Percentiles rank a stretch among this genome's conserved stretches.
Conservation (phyloP, 2,113 vertebrate species). For the Gallinago undulata region DNA sequence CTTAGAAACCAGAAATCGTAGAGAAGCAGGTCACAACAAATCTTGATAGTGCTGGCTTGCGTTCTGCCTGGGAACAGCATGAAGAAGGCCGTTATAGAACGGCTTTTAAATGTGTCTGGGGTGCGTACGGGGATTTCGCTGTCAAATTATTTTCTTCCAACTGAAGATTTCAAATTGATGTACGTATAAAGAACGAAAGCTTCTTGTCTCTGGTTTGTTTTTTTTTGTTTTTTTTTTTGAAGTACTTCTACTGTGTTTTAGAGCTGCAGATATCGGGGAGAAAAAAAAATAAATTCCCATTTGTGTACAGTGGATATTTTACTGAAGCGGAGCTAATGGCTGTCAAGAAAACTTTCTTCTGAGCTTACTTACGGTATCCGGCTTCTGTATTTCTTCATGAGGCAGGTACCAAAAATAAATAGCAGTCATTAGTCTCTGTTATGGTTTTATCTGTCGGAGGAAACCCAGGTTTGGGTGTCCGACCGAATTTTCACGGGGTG, state of each 20-base stretch:
- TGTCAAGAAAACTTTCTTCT: constrained; percentile 2
- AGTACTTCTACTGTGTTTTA: not conserved
- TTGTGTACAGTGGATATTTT: not conserved
- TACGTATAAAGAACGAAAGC: not conserved
- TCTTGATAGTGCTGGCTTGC: not conserved
- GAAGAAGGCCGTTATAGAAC: not conserved
- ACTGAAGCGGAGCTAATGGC: not conserved
- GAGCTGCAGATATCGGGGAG: not conserved
- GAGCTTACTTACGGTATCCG: not conserved
- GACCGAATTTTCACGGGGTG: not conserved
- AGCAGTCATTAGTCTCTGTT: not conserved
- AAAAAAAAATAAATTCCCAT: not conserved
- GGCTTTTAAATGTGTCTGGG: not conserved
- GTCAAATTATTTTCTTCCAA: not conserved
- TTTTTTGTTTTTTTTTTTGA: not conserved
- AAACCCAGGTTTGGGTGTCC: not conserved
- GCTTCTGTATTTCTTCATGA: not conserved
- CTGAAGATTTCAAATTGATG: not conserved
- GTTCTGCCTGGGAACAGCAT: not conserved
- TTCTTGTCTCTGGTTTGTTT: not conserved
- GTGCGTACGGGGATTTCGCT: not conserved
- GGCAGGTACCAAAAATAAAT: not conserved
- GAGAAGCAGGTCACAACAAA: constrained; percentile 40
- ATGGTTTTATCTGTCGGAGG: not conserved
- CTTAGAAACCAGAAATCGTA: constrained; percentile 1